Evolutionary conservation across 2,113 vertebrate genomes (phyloP), one percentile per base, ranked within the genome.

Genomic region (Pandion haliaetus): DNA sequence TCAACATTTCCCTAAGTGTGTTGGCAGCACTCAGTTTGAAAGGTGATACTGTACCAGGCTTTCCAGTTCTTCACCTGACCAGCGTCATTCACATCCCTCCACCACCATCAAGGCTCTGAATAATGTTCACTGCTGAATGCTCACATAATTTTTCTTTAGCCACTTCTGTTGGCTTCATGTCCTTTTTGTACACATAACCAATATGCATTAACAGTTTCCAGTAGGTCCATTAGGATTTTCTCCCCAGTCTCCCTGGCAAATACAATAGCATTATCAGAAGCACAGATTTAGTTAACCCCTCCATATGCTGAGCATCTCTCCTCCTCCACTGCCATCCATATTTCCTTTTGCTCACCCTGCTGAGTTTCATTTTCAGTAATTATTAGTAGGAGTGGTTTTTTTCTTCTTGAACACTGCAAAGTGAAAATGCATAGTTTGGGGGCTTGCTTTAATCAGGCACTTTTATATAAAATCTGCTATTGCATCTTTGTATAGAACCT

Each of bases 151-250:
- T 96, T 83, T 96, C 94, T 90, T 94, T 66, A 96, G 91, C 84
- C 79, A 58, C 91, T 94, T 94, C 62, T 93, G 49, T 11, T 96
- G 96, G 81, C 87, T 91, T 90, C 4, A 1, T 85, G 76, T 96
- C 79, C 45, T 73, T 91, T 90, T 20, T 90, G 84, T 86, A 86
- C 74, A 94, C 78, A 63, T 11, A 90, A 95, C 93, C 82, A 62
- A 83, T 91, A 73, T 81, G 49, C 87, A 89, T 97, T 90, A 95
- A 82, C 74, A 90, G 84, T 90, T 94, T 95, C 91, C 78, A 93
- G 78, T 58, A 94, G 82, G 63, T 90, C 91, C 87, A 96, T 96
- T 94, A 96, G 84, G 95, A 96, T 90, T 96, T 94, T 91, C 91
- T 94, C 78, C 89, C 72, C 52, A 36, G 9, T 79, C 81, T 96